Percentiles rank a stretch among this genome's conserved stretches.
These are phyloP conservation scores for Leucania comma DNA, from an alignment of 2,888 invertebrate species.

Conservation along the genomic window DNA sequence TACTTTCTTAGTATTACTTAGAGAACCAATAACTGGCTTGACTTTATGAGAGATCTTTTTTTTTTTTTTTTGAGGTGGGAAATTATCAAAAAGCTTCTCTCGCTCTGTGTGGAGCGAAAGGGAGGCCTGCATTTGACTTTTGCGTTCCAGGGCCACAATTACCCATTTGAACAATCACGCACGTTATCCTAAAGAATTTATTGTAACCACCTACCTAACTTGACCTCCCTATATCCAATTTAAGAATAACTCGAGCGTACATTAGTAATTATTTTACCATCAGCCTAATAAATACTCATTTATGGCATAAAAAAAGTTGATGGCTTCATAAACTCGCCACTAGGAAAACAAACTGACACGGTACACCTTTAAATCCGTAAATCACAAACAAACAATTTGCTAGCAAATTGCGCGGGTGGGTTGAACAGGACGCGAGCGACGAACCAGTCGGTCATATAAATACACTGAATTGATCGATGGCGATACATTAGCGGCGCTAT, in stretches of 20 bases:
- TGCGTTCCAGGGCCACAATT: too few species aligned
- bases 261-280: too few species aligned
- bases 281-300: neutral
- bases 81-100: too few species aligned
- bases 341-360: constrained; percentile 13
- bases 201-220: neutral
- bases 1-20: neutral
- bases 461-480: constrained; percentile 63
- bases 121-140: too few species aligned
- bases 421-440: constrained; percentile 51
- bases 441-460: constrained; percentile 54
- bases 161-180: too few species aligned
- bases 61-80: neutral
- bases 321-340: neutral
- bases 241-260: neutral
- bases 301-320: neutral
- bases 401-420: constrained; percentile 38
- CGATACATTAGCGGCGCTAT: constrained; percentile 62
- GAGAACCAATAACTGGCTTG: constrained; percentile 8
- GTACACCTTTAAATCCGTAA: constrained; percentile 36
- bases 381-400: constrained; percentile 52
- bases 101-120: too few species aligned
- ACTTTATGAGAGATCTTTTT: constrained; percentile 10
- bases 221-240: neutral
- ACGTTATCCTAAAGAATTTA: too few species aligned